phyloP scores from a whole-genome alignment of 2,113 vertebrate genomes.

The Dolichallabes microphthalmus region DNA sequence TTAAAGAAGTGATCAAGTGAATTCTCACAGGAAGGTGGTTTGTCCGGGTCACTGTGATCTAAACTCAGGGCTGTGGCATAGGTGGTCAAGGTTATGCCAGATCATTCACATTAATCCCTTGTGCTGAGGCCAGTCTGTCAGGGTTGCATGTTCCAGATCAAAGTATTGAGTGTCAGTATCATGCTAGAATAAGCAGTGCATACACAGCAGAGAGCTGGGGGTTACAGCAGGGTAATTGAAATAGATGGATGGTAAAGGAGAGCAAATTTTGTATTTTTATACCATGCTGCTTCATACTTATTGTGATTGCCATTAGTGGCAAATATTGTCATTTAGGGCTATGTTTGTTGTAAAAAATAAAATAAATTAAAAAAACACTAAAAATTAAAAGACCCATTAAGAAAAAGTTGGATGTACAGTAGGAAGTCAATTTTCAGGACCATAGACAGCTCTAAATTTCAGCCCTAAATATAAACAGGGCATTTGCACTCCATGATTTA shows the following conservation, averaged over 20 bases:
- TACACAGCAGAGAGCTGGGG: slow-evolving; percentile 67
- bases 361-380: too few relatives aligned
- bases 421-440: not conserved
- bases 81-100: slow-evolving; percentile 75
- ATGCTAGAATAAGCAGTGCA: slow-evolving; percentile 68
- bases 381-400: not conserved
- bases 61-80: slow-evolving; percentile 66
- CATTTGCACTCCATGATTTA: not conserved
- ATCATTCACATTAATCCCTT: slow-evolving; percentile 74
- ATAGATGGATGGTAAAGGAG: slow-evolving; percentile 59
- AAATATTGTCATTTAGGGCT: slow-evolving; percentile 25
- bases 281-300: slow-evolving; percentile 2
- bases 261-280: slow-evolving; percentile 43
- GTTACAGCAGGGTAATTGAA: slow-evolving; percentile 71
- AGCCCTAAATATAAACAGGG: slow-evolving; percentile 43
- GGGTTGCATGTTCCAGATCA: slow-evolving; percentile 69
- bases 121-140: slow-evolving; percentile 62
- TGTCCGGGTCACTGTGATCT: slow-evolving; percentile 69
- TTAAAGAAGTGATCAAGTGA: slow-evolving; percentile 73
- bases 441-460: not conserved
- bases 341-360: not conserved
- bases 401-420: not conserved
- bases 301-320: not conserved
- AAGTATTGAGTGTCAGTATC: slow-evolving; percentile 72
- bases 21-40: slow-evolving; percentile 68